These are phyloP conservation scores for Pagrus major DNA, from an alignment of 2,113 vertebrate species.

Conservation along the genomic window DNA sequence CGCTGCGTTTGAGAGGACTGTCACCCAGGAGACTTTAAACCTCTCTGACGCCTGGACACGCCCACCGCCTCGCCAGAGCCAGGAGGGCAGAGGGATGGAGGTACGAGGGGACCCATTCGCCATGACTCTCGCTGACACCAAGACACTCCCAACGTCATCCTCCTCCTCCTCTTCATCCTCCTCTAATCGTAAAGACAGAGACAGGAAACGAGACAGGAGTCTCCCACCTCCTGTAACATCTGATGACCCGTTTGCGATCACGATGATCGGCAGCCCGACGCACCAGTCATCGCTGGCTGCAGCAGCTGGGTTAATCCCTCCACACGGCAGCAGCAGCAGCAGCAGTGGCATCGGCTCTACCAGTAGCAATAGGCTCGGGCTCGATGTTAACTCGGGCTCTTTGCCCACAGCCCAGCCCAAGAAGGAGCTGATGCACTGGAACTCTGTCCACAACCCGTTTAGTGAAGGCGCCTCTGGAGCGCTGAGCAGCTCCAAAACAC, in stretches of 20 bases:
- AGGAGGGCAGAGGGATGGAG: constrained; percentile 65
- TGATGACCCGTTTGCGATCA: constrained; percentile 85
- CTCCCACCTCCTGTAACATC: constrained; percentile 75
- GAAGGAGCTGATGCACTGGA: constrained; percentile 82
- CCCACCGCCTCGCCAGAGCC: constrained; percentile 54
- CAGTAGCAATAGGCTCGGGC: constrained; percentile 31
- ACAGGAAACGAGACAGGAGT: constrained; percentile 78
- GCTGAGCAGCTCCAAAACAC: constrained; percentile 36
- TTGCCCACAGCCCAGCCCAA: constrained; percentile 65
- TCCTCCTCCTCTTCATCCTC: constrained; percentile 68
- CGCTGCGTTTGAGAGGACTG: constrained; percentile 73
- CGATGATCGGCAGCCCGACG: constrained; percentile 86
- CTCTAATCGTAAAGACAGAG: constrained; percentile 73
- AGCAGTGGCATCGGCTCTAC: neutral
- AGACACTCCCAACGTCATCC: constrained; percentile 71
- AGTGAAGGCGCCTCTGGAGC: constrained; percentile 58
- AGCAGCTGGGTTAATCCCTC: constrained; percentile 38
- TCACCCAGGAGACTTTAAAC: constrained; percentile 55
- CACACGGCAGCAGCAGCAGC: constrained; percentile 40
- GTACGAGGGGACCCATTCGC: constrained; percentile 75
- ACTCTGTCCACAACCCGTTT: constrained; percentile 85
- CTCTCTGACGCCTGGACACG: constrained; percentile 60
- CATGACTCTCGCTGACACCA: constrained; percentile 55
- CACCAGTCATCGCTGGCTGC: constrained; percentile 80
- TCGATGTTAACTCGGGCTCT: constrained; percentile 37